Percentiles rank a stretch among this genome's conserved stretches.
Conservation (phyloP, 2,113 vertebrate species). For the Rhea pennata region DNA sequence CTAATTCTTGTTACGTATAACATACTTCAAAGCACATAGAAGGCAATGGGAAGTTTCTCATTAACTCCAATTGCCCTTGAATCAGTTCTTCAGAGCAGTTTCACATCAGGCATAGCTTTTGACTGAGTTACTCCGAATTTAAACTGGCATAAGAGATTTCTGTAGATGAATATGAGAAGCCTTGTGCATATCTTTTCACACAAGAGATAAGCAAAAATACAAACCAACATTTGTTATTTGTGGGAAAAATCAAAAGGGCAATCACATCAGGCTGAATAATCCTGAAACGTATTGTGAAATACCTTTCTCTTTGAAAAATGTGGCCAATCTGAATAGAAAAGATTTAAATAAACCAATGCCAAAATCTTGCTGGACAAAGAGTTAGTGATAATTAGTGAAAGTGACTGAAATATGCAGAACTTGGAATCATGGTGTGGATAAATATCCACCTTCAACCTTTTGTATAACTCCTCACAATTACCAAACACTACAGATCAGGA, state of each 20-base stretch:
- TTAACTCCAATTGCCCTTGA: constrained; percentile 37
- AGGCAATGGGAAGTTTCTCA: constrained; percentile 14
- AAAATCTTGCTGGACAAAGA: background rate
- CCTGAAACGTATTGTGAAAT: background rate
- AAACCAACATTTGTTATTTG: background rate
- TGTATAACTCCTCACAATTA: background rate
- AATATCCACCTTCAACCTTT: background rate
- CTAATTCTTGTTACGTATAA: background rate
- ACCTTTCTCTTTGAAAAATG: background rate
- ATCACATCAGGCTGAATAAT: background rate
- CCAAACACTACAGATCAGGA: background rate
- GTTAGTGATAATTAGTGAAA: background rate
- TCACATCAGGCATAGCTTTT: background rate
- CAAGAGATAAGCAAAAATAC: background rate
- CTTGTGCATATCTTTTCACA: background rate
- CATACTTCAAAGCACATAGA: constrained; percentile 23
- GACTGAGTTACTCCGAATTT: constrained; percentile 12
- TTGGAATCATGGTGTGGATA: background rate
- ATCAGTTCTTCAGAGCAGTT: background rate
- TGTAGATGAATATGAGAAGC: background rate
- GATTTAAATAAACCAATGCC: background rate
- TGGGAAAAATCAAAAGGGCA: background rate
- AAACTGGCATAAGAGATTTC: background rate
- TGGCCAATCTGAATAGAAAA: background rate
- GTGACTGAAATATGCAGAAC: background rate